Conservation (phyloP, 2,113 vertebrate species). For the Todiramphus saurophagus region DNA sequence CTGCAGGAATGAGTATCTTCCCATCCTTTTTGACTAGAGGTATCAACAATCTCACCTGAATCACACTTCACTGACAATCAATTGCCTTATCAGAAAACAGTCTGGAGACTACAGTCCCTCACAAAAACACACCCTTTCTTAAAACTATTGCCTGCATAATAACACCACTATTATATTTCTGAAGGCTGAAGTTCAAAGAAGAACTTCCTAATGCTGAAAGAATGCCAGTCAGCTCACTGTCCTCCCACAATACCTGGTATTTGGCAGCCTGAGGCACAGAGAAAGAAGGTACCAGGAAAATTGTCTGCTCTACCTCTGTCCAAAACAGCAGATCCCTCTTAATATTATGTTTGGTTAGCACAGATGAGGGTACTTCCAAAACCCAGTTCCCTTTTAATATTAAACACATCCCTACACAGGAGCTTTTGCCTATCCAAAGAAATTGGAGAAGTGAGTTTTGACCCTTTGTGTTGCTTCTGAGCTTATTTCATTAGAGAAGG, state of each 20-base stretch:
- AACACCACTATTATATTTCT: background rate
- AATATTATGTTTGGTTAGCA: background rate
- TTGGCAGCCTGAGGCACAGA: background rate
- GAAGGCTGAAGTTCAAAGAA: background rate
- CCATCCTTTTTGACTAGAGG: background rate
- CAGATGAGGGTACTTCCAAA: background rate
- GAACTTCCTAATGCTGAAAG: rapidly evolving
- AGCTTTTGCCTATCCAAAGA: background rate
- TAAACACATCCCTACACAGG: background rate
- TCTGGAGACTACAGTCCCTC: background rate
- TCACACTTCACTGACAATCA: background rate
- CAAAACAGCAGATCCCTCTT: background rate
- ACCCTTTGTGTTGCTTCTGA: background rate
- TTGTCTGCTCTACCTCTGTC: background rate
- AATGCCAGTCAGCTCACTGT: background rate
- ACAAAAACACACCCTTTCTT: background rate
- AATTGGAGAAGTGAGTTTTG: rapidly evolving
- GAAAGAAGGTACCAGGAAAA: background rate
- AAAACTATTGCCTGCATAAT: background rate
- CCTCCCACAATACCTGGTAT: background rate
- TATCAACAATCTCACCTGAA: background rate
- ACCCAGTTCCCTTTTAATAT: background rate
- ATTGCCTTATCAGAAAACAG: background rate
- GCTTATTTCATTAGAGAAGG: background rate
- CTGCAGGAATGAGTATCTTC: background rate